Conservation (phyloP, 2,113 vertebrate genomes). For the Rafetus swinhoei region DNA sequence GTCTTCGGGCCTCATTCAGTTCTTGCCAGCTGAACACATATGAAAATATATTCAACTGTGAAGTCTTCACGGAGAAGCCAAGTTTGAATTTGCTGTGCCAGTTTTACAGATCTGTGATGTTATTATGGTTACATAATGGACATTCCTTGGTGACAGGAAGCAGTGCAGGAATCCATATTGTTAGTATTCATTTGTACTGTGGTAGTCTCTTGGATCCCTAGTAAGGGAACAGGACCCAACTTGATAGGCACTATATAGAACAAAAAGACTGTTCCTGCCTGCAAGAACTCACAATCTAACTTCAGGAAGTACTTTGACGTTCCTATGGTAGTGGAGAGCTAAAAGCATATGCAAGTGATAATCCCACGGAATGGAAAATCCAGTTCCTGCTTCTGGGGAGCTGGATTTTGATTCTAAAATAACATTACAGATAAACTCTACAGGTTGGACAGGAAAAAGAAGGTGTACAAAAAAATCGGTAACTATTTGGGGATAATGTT, state of each 20-base stretch:
- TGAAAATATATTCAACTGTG: not conserved
- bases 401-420: not conserved
- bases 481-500: not conserved
- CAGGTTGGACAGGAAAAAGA: not conserved
- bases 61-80: not conserved
- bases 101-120: not conserved
- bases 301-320: not conserved
- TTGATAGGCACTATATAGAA: not conserved
- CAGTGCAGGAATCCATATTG: not conserved
- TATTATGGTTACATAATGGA: not conserved
- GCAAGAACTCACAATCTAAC: not conserved
- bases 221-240: not conserved
- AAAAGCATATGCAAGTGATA: not conserved
- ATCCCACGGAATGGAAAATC: not conserved
- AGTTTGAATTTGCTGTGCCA: not conserved
- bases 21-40: not conserved
- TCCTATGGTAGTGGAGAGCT: not conserved
- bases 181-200: not conserved
- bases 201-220: not conserved
- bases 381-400: no score
- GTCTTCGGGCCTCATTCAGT: not conserved
- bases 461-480: not conserved
- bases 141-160: not conserved
- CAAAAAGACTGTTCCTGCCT: not conserved
- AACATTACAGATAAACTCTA: not conserved